phyloP scores from a whole-genome alignment of 2,113 vertebrate species.

The Lasiurus borealis region DNA sequence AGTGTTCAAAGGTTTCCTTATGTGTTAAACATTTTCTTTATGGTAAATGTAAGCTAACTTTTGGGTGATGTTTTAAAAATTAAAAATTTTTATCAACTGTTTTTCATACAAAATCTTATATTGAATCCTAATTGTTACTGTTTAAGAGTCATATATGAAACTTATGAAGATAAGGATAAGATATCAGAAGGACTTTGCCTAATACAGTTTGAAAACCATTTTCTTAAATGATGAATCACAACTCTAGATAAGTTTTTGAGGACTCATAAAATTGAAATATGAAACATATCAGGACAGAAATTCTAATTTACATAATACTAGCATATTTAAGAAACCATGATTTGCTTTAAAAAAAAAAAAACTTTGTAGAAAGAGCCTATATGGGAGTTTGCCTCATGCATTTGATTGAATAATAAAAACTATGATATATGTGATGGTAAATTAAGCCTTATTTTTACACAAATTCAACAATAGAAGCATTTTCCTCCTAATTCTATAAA shows the following conservation, averaged over 20 bases:
- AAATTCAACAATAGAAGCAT: neutral
- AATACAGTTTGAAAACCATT: neutral
- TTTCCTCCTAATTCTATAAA: neutral
- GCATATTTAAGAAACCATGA: neutral
- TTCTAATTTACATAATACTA: neutral
- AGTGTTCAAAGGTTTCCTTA: neutral
- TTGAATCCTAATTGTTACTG: neutral
- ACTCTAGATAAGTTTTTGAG: neutral
- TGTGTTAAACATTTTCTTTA: neutral
- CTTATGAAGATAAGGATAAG: neutral
- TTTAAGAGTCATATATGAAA: neutral
- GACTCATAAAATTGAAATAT: slow-evolving; percentile 21
- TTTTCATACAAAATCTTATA: neutral
- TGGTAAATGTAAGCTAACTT: neutral
- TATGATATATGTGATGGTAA: neutral
- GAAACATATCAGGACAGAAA: neutral
- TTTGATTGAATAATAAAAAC: neutral
- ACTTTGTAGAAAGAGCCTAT: neutral
- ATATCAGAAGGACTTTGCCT: neutral
- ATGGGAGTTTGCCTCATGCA: neutral
- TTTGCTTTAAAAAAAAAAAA: neutral
- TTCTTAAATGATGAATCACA: neutral
- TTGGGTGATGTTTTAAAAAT: neutral
- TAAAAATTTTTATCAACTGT: neutral
- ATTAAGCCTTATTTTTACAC: neutral